Conservation (phyloP, 37 sponge, comb jelly and placozoan species). For the Theonella swinhoei region DNA sequence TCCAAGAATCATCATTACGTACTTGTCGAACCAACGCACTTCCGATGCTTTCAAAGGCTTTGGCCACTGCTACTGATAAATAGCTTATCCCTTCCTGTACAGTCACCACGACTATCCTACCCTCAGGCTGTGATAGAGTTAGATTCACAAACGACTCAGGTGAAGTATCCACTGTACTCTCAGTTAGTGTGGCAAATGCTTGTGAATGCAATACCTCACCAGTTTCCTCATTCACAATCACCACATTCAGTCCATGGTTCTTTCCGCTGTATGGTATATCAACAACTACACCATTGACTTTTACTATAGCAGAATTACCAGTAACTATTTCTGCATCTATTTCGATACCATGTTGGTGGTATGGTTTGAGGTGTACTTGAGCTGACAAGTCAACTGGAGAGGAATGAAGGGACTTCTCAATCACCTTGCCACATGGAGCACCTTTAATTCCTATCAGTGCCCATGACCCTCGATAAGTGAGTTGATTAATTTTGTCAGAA, state of each 20-base stretch:
- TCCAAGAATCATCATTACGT: background rate
- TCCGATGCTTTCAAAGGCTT: background rate
- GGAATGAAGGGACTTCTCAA: background rate
- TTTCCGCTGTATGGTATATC: background rate
- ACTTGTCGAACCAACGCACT: background rate
- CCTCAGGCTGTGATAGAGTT: background rate
- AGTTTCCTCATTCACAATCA: background rate
- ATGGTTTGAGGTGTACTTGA: background rate
- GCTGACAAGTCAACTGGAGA: background rate
- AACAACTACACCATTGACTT: background rate
- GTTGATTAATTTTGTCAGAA: background rate
- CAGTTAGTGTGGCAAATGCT: background rate
- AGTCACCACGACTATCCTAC: background rate
- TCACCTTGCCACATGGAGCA: background rate
- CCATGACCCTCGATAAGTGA: background rate
- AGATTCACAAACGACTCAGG: background rate
- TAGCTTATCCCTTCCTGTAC: background rate
- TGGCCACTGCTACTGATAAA: background rate
- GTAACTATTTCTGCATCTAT: background rate
- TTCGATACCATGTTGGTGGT: background rate
- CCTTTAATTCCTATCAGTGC: conserved; percentile 5
- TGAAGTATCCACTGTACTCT: background rate
- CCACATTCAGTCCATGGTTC: background rate
- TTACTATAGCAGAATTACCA: background rate
- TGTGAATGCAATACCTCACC: background rate